Evolutionary conservation across 2,113 vertebrate genomes (phyloP).

Genomic region (Climacteris rufus): DNA sequence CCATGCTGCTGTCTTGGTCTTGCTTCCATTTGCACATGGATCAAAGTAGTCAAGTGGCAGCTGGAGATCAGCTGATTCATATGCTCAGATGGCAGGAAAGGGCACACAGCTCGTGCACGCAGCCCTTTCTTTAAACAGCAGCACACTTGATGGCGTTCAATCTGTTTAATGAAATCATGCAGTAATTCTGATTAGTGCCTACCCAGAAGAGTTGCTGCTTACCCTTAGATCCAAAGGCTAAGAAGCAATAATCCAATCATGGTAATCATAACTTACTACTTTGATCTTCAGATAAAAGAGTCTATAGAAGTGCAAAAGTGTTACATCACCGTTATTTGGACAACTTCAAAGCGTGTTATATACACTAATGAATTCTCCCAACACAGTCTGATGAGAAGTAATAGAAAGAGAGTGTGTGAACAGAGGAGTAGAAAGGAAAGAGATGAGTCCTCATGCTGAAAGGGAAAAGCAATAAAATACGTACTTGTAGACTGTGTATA

Average conservation of each 20-base stretch:
- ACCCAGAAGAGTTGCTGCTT: constrained; percentile 31
- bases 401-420: background rate
- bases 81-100: background rate
- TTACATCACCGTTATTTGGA: constrained; percentile 42
- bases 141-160: background rate
- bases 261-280: constrained; percentile 36
- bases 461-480: background rate
- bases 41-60: background rate
- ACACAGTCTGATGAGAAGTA: background rate
- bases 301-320: constrained; percentile 40
- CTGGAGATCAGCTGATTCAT: background rate
- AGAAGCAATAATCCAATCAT: constrained; percentile 48
- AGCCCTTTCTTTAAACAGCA: background rate
- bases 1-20: background rate
- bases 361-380: constrained; percentile 45
- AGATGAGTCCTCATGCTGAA: background rate
- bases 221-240: constrained; percentile 55
- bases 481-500: background rate
- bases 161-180: constrained; percentile 18
- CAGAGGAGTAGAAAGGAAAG: background rate
- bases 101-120: fast-evolving
- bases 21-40: background rate
- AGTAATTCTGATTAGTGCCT: constrained; percentile 28
- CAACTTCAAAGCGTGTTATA: constrained; percentile 50
- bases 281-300: constrained; percentile 67